Percentiles rank a stretch among this genome's conserved stretches.
phyloP scores from a whole-genome alignment of 2,113 vertebrate species.

The Melanotaenia duboulayi region DNA sequence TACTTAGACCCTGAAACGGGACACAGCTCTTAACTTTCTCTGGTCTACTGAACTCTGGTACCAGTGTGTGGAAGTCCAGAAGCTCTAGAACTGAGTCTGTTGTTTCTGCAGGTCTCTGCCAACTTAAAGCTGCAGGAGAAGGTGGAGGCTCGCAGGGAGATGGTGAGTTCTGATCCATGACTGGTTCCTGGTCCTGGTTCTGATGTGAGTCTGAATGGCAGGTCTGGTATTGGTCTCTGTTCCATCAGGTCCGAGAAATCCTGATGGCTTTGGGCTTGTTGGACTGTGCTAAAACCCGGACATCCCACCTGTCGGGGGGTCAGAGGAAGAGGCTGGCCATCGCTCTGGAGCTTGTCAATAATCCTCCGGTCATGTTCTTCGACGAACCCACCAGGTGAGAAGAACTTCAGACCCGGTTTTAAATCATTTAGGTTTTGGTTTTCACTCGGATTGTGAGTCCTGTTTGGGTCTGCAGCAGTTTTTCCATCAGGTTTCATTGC shows the following conservation, averaged over 20 bases:
- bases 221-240: constrained; percentile 17
- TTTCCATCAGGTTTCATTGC: too few species aligned
- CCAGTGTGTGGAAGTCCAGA: too few species aligned
- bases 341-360: constrained; percentile 96
- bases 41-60: too few species aligned
- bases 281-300: constrained; percentile 91
- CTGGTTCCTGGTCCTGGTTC: neutral
- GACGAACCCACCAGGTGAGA: constrained; percentile 96
- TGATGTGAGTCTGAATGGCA: neutral
- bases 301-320: constrained; percentile 90
- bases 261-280: constrained; percentile 92
- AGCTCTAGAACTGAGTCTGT: neutral
- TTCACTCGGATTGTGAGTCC: neutral
- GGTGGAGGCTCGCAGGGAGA: constrained; percentile 90
- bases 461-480: neutral
- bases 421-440: too few species aligned
- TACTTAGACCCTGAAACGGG: too few species aligned
- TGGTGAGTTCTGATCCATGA: constrained; percentile 81
- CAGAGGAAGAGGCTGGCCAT: constrained; percentile 96
- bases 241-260: constrained; percentile 91
- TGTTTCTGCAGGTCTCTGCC: constrained; percentile 87
- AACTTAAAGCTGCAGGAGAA: constrained; percentile 96
- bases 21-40: too few species aligned
- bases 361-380: constrained; percentile 98
- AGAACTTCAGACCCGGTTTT: neutral